phyloP scores from a whole-genome alignment of 2,888 invertebrate species.

The Macropis europaea region DNA sequence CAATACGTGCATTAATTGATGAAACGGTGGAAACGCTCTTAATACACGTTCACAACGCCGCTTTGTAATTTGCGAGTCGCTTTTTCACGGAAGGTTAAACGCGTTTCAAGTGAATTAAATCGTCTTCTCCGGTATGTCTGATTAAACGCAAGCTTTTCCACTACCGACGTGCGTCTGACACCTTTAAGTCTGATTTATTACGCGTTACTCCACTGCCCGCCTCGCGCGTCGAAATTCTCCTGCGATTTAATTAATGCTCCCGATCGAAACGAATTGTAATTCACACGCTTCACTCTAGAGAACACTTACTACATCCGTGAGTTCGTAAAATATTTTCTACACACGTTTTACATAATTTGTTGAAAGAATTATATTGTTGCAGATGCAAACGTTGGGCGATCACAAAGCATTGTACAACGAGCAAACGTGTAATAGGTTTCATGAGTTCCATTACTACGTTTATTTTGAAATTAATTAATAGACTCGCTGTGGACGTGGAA shows the following conservation, averaged over 20 bases:
- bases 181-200: conserved; percentile 35
- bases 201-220: conserved; percentile 4
- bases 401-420: conserved; percentile 1
- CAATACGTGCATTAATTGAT: conserved; percentile 18
- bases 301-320: background rate
- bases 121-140: conserved; percentile 11
- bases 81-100: background rate
- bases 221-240: conserved; percentile 13
- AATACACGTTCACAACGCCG: background rate
- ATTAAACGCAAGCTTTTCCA: conserved; percentile 27
- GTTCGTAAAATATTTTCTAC: too few relatives aligned
- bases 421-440: conserved; percentile 1
- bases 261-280: conserved; percentile 1
- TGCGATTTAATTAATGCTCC: conserved; percentile 11
- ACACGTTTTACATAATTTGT: background rate
- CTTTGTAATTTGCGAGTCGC: background rate
- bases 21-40: background rate
- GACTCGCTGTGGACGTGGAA: conserved; percentile 13
- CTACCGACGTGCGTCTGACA: conserved; percentile 6
- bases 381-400: too few relatives aligned
- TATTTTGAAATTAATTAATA: conserved; percentile 11
- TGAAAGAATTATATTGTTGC: too few relatives aligned
- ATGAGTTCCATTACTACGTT: background rate
- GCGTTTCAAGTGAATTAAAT: background rate
- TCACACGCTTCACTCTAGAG: background rate